Conservation (phyloP, 1,140 invertebrate genomes). For the Drosophila asahinai region DNA sequence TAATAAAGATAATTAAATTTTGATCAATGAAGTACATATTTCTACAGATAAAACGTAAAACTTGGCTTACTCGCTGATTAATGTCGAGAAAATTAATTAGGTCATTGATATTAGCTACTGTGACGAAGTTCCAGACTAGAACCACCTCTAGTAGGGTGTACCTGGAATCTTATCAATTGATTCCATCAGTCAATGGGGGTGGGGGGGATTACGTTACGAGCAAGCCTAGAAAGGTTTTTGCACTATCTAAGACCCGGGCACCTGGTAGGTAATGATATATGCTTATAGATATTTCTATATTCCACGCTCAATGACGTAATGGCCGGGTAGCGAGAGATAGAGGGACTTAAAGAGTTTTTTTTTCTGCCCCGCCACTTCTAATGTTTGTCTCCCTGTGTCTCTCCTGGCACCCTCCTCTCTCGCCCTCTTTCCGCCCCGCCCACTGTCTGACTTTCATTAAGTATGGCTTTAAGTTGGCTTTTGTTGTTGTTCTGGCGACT, state of each 20-base stretch:
- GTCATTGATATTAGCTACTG: neutral
- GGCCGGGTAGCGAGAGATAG: neutral
- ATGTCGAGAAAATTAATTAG: neutral
- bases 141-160: constrained; percentile 7
- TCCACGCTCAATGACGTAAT: constrained; percentile 40
- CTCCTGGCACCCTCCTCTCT: neutral
- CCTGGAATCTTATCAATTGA: constrained; percentile 23
- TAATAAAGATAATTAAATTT: no score
- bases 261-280: constrained; percentile 17
- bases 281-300: constrained; percentile 10
- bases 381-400: constrained; percentile 16
- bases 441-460: constrained; percentile 65
- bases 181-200: constrained; percentile 29
- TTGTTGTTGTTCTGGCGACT: constrained; percentile 27
- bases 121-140: neutral
- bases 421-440: constrained; percentile 25
- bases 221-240: constrained; percentile 33
- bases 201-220: constrained; percentile 20
- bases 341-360: constrained; percentile 23
- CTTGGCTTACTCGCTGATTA: neutral
- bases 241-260: constrained; percentile 27
- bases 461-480: constrained; percentile 45
- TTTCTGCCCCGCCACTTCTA: constrained; percentile 34
- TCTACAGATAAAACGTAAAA: no score
- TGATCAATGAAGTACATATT: no score